Evolutionary conservation across 2,113 vertebrate genomes (phyloP).

Genomic region (Clupea harengus): DNA sequence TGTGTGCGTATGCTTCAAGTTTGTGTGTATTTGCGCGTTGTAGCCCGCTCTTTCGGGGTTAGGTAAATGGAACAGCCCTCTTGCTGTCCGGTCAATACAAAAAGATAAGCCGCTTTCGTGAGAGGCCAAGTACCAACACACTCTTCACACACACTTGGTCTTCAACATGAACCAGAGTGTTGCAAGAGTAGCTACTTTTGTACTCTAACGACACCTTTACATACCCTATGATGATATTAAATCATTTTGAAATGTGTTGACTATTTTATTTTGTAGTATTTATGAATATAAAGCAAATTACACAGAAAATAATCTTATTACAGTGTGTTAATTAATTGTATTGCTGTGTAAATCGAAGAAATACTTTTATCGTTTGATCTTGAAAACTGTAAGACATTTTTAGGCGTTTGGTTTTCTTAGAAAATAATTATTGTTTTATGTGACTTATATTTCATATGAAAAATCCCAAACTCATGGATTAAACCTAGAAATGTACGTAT

Average conservation of each 20-base stretch:
- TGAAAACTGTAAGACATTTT: background rate
- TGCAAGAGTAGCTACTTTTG: background rate
- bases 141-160: background rate
- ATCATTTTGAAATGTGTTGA: no score
- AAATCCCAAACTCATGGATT: no score
- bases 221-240: no score
- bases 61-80: background rate
- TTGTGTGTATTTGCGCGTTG: background rate
- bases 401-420: background rate
- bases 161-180: background rate
- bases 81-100: background rate
- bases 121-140: background rate
- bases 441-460: no score
- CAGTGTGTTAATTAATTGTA: background rate
- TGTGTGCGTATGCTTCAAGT: background rate
- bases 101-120: constrained; percentile 2
- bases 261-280: no score
- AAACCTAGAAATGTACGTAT: no score
- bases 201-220: no score
- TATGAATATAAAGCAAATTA: background rate
- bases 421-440: background rate
- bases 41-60: background rate
- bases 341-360: background rate
- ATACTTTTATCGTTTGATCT: background rate
- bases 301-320: background rate